Evolutionary conservation across 2,888 invertebrate species (phyloP).

Genomic region (Cremastobaeus sp.): DNA sequence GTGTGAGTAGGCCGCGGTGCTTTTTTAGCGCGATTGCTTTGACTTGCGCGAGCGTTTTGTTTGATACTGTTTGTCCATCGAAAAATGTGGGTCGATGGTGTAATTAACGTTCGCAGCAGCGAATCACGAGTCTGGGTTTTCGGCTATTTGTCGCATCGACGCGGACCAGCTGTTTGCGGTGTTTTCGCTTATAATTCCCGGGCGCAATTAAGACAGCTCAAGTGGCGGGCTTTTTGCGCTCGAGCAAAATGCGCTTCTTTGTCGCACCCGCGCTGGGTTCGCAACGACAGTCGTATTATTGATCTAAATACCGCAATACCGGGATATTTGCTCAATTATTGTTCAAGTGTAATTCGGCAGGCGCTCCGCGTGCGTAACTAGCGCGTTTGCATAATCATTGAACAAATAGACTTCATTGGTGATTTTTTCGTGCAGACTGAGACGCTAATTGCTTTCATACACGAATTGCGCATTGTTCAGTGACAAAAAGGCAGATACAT

Average conservation of each 20-base stretch:
- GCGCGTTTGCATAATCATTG: conserved; percentile 38
- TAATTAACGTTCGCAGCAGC: conserved; percentile 22
- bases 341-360: conserved; percentile 37
- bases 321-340: conserved; percentile 54
- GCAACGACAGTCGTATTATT: conserved; percentile 22
- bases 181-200: conserved; percentile 30
- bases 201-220: conserved; percentile 34
- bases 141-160: too few relatives aligned
- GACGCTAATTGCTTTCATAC: conserved; percentile 27
- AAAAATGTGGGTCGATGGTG: conserved; percentile 30
- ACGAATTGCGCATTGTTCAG: not conserved
- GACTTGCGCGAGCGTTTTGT: conserved; percentile 18
- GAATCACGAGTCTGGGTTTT: too few relatives aligned
- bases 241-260: conserved; percentile 41
- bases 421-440: conserved; percentile 22
- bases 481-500: not conserved
- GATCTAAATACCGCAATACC: conserved; percentile 40
- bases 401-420: conserved; percentile 37
- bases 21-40: conserved; percentile 27
- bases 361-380: conserved; percentile 33
- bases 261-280: conserved; percentile 12
- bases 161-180: conserved; percentile 5
- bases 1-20: too few relatives aligned
- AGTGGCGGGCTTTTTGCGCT: conserved; percentile 22
- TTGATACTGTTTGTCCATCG: conserved; percentile 11